A percentile compares a stretch with the other conserved stretches of the same genome.
Evolutionary conservation across 2,113 vertebrate species (phyloP).

Genomic region (Thryonomys swinderianus): DNA sequence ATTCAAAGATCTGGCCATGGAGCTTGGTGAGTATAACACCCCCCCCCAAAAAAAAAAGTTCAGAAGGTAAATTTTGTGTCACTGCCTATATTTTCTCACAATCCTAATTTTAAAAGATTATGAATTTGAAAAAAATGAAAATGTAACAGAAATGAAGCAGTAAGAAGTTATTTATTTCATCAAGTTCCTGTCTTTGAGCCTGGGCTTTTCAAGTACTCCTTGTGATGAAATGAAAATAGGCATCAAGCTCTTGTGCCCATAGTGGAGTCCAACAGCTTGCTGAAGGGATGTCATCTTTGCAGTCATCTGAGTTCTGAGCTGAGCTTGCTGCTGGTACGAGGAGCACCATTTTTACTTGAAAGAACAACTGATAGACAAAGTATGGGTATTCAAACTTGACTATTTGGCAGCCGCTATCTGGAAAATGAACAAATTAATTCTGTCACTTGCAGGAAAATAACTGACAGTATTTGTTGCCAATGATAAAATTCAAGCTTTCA

Average conservation of each 20-base stretch:
- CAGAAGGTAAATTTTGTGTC: background rate
- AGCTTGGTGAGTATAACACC: background rate
- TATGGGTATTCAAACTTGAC: conserved; percentile 62
- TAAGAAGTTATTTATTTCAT: background rate
- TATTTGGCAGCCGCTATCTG: conserved; percentile 76
- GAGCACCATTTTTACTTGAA: conserved; percentile 47
- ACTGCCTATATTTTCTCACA: background rate
- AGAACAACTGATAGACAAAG: conserved; percentile 62
- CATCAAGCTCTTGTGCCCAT: accelerated
- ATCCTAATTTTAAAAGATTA: background rate
- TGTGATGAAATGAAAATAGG: accelerated
- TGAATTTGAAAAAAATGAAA: background rate
- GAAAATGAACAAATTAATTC: conserved; percentile 81
- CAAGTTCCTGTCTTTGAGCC: background rate
- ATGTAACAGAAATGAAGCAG: background rate
- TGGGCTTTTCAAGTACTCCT: background rate
- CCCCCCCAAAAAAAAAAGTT: background rate
- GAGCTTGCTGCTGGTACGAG: background rate
- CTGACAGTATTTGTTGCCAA: conserved; percentile 78
- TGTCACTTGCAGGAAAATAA: conserved; percentile 79
- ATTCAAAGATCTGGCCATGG: background rate
- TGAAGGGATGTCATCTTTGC: too few species aligned
- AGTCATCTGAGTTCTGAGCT: background rate
- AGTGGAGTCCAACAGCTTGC: accelerated
- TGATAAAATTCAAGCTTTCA: conserved; percentile 75